These are phyloP conservation scores for Rattus norvegicus DNA, from an alignment of 2,113 vertebrate species.

Conservation along the genomic window GRCr8 NC_086024.1:96987001-96987500, in stretches of 20 bases:
- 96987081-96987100: too few species aligned
- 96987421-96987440: neutral
- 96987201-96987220: constrained; percentile 25
- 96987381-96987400: neutral
- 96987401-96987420: neutral
- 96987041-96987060: too few species aligned
- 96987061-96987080: too few species aligned
- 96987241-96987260: constrained; percentile 43
- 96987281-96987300: too few species aligned
- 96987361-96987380: neutral
- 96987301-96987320: neutral
- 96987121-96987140: too few species aligned
- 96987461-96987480: neutral
- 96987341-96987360: neutral
- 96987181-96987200: constrained; percentile 35
- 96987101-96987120: too few species aligned
- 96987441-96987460: neutral
- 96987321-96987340: neutral
- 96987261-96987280: too few species aligned
- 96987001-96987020: too few species aligned
- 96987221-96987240: constrained; percentile 4
- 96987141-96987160: neutral
- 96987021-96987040: too few species aligned
- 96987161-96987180: constrained; percentile 15
- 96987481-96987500: too few species aligned